Evolutionary conservation across 1,140 invertebrate species (phyloP).

Genomic region (Globodera ellingtonae): DNA sequence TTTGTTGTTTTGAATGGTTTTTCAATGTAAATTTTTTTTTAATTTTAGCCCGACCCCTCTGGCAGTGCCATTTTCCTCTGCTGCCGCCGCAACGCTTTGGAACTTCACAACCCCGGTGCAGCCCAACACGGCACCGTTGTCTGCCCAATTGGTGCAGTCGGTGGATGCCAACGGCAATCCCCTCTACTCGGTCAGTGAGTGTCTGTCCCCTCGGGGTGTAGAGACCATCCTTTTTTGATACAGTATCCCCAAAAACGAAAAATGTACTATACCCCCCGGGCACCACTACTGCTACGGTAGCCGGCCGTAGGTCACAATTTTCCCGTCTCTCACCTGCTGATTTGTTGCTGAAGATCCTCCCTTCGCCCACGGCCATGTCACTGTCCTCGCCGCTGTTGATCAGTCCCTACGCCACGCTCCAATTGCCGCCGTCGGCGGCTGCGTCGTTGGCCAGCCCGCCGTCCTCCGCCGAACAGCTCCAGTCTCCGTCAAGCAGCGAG

Average conservation of each 20-base stretch:
- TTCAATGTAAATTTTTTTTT: too few species aligned
- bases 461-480: conserved; percentile 49
- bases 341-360: not conserved
- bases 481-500: conserved; percentile 64
- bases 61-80: not conserved
- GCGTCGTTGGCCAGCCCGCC: conserved; percentile 8
- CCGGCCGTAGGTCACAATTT: not conserved
- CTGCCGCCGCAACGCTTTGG: conserved; percentile 12
- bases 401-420: conserved; percentile 64
- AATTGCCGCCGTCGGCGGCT: conserved; percentile 41
- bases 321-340: not conserved
- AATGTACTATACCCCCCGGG: too few species aligned
- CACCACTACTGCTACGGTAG: too few species aligned
- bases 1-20: too few species aligned
- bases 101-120: not conserved
- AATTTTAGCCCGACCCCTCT: not conserved
- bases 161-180: not conserved
- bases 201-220: not conserved
- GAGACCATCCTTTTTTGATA: too few species aligned
- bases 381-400: conserved; percentile 60
- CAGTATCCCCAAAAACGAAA: too few species aligned
- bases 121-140: not conserved
- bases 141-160: conserved; percentile 5
- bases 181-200: not conserved
- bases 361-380: conserved; percentile 16